Conservation (phyloP, 2,888 invertebrate species). For the Keiferia lycopersicella region DNA sequence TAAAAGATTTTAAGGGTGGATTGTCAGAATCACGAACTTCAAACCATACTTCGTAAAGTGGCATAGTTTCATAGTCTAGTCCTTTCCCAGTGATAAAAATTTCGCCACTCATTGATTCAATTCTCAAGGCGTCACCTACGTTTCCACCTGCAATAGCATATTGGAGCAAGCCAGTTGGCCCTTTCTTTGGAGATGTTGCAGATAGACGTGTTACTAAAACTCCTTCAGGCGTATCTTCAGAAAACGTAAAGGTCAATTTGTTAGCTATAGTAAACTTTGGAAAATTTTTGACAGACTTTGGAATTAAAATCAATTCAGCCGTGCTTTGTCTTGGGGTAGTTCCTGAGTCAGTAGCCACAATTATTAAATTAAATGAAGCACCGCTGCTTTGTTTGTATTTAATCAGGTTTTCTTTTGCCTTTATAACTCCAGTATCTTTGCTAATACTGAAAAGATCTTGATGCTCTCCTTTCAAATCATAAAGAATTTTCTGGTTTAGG, state of each 20-base stretch:
- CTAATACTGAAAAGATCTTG: slow-evolving; percentile 90
- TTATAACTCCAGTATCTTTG: slow-evolving; percentile 91
- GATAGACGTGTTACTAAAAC: slow-evolving; percentile 88
- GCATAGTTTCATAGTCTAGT: slow-evolving; percentile 91
- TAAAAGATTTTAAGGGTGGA: slow-evolving; percentile 89
- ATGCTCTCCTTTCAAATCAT: slow-evolving; percentile 89
- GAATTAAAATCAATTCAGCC: slow-evolving; percentile 88
- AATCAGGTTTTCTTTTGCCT: slow-evolving; percentile 86
- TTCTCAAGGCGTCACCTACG: slow-evolving; percentile 90
- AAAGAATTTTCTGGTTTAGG: slow-evolving; percentile 89
- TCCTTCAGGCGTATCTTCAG: slow-evolving; percentile 90
- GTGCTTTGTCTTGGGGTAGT: slow-evolving; percentile 84
- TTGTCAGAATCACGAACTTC: slow-evolving; percentile 93
- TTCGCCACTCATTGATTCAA: slow-evolving; percentile 90
- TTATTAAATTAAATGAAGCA: slow-evolving; percentile 85
- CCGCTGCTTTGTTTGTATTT: slow-evolving; percentile 76
- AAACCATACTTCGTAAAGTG: slow-evolving; percentile 94
- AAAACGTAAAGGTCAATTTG: slow-evolving; percentile 87
- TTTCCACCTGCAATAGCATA: slow-evolving; percentile 97
- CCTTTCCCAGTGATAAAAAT: slow-evolving; percentile 89
- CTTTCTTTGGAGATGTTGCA: slow-evolving; percentile 91
- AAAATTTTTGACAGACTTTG: slow-evolving; percentile 89
- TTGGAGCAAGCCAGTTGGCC: slow-evolving; percentile 84
- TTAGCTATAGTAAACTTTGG: slow-evolving; percentile 88
- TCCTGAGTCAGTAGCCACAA: slow-evolving; percentile 92